Percentiles rank a stretch among this genome's conserved stretches.
Evolutionary conservation across 2,888 invertebrate genomes (phyloP).

Genomic region (Scaptomyza reducta): DNA sequence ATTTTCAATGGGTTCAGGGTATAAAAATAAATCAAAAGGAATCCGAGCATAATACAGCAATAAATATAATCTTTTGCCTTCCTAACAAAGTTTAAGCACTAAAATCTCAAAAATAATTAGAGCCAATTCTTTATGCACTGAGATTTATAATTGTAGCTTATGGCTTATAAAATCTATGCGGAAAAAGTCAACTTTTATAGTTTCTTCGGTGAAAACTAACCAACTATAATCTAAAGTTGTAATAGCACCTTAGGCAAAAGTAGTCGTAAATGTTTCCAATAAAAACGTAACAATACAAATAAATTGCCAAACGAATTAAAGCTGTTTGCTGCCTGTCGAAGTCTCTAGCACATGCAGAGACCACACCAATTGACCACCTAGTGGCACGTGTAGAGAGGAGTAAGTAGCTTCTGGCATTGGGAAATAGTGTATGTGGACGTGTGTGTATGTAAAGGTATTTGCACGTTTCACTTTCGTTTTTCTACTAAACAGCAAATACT

Average conservation of each 20-base stretch:
- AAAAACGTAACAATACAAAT: conserved; percentile 27
- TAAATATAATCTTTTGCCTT: background rate
- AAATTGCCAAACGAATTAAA: conserved; percentile 33
- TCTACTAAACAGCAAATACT: conserved; percentile 11
- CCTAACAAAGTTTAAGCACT: background rate
- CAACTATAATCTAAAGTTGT: conserved; percentile 3
- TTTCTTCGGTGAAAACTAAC: background rate
- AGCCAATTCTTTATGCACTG: background rate
- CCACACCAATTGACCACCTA: conserved; percentile 36
- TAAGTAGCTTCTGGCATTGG: conserved; percentile 51
- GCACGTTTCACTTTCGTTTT: conserved; percentile 73
- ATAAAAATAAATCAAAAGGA: background rate
- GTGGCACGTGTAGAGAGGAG: conserved; percentile 45
- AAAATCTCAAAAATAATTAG: background rate
- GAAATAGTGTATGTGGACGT: conserved; percentile 21
- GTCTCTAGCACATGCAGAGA: conserved; percentile 7
- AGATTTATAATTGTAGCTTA: background rate
- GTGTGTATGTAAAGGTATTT: conserved; percentile 44
- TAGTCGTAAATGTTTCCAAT: conserved; percentile 6
- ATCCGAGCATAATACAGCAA: background rate
- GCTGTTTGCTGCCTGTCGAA: conserved; percentile 31
- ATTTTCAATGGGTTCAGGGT: too few species aligned
- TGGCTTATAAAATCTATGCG: background rate
- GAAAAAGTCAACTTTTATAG: conserved; percentile 9
- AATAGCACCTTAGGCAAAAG: too few species aligned